Conservation (phyloP, 1,140 invertebrate genomes). For the Drosophila ananassae region DNA sequence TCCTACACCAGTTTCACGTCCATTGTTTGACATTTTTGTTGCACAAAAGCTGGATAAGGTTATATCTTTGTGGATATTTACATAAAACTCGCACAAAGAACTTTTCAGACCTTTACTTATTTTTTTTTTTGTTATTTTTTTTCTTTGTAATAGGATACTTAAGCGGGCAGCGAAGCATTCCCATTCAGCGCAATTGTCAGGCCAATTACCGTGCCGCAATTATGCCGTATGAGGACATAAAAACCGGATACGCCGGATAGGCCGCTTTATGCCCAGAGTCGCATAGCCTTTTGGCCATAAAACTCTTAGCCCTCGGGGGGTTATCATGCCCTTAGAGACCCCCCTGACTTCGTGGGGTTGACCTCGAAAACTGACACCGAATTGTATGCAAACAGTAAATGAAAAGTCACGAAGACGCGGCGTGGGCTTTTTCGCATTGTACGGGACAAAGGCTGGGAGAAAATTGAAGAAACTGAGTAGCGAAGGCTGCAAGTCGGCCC, state of each 20-base stretch:
- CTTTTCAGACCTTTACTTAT: constrained; percentile 1
- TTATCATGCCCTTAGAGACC: constrained; percentile 30
- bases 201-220: constrained; percentile 75
- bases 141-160: constrained; percentile 44
- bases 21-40: constrained; percentile 30
- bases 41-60: constrained; percentile 21
- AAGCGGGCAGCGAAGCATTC: constrained; percentile 68
- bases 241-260: constrained; percentile 33
- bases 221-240: constrained; percentile 76
- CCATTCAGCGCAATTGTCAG: constrained; percentile 74
- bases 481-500: constrained; percentile 42
- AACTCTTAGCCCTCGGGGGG: constrained; percentile 62
- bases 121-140: constrained; percentile 7
- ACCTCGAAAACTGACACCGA: constrained; percentile 45
- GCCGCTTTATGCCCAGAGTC: constrained; percentile 43
- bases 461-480: constrained; percentile 7
- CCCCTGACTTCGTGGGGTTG: constrained; percentile 17
- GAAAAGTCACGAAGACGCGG: constrained; percentile 41
- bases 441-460: background rate
- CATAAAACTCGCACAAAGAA: constrained; percentile 24
- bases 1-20: constrained; percentile 11
- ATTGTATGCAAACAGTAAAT: constrained; percentile 53
- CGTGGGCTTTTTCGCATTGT: constrained; percentile 4
- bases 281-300: constrained; percentile 60
- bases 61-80: constrained; percentile 16